A percentile compares a stretch with the other conserved stretches of the same genome.
Conservation (phyloP, 23 tunicate genomes). For the Halocynthia roretzi region DNA sequence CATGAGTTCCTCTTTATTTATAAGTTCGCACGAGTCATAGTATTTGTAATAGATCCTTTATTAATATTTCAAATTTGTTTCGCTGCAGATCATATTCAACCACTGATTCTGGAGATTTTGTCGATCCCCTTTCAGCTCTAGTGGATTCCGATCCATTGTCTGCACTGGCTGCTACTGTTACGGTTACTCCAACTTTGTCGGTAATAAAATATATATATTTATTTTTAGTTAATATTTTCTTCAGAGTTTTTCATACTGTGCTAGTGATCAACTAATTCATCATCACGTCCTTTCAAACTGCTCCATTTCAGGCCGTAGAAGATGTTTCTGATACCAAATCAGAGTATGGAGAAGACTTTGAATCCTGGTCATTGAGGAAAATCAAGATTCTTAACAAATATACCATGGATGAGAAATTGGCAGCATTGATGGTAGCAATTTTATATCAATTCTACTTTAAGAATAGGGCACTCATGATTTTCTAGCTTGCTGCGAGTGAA, state of each 20-base stretch:
- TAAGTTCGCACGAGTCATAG: no score
- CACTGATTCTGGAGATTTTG: conserved; percentile 28
- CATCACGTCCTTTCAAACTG: background rate
- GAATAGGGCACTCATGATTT: no score
- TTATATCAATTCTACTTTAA: no score
- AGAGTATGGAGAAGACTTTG: conserved; percentile 29
- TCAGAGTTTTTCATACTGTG: no score
- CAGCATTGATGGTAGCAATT: conserved; percentile 29
- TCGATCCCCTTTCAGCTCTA: conserved; percentile 78
- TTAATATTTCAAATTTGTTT: no score
- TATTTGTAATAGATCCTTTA: no score
- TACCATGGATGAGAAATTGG: conserved; percentile 35
- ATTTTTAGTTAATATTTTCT: no score
- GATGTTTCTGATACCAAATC: background rate
- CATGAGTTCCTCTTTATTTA: no score
- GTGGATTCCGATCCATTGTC: conserved; percentile 57
- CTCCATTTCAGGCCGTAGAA: background rate
- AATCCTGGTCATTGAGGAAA: conserved; percentile 43
- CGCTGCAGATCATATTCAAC: background rate
- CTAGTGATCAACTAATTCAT: no score
- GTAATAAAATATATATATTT: no score
- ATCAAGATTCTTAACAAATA: conserved; percentile 33
- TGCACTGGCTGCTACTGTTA: conserved; percentile 8
- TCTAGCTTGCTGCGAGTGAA: no score
- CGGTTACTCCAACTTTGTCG: background rate